These are phyloP conservation scores for Rostratula benghalensis DNA, from an alignment of 2,113 vertebrate genomes.

Conservation along the genomic window DNA sequence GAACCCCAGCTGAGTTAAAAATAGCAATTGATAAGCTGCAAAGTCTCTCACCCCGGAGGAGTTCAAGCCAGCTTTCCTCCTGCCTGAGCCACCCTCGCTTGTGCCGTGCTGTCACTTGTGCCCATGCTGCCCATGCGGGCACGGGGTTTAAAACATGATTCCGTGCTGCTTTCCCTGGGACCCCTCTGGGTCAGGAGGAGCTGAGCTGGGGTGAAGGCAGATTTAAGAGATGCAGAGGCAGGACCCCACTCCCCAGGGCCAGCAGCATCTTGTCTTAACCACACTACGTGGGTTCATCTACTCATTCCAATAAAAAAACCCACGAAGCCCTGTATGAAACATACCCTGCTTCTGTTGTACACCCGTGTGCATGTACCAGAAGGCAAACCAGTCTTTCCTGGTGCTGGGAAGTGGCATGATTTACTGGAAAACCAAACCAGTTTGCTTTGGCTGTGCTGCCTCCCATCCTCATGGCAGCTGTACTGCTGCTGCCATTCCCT, in stretches of 20 bases:
- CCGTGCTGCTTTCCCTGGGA: background rate
- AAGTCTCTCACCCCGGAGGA: background rate
- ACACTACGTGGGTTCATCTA: background rate
- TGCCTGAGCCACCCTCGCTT: background rate
- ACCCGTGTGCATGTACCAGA: background rate
- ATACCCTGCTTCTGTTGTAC: background rate
- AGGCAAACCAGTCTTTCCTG: background rate
- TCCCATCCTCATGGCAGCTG: background rate
- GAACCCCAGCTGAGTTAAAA: background rate
- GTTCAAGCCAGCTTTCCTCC: background rate
- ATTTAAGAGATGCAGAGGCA: background rate
- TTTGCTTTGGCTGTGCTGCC: constrained; percentile 8
- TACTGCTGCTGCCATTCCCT: background rate
- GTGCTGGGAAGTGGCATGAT: background rate
- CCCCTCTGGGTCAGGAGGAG: background rate
- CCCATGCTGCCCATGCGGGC: too few species aligned
- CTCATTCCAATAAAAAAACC: background rate
- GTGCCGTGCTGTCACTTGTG: background rate
- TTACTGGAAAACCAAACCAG: constrained; percentile 14
- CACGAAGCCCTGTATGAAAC: background rate
- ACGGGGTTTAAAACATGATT: background rate
- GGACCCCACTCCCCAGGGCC: background rate
- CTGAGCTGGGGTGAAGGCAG: too few species aligned
- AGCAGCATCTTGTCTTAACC: background rate
- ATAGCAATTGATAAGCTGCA: background rate